Evolutionary conservation across 2,113 vertebrate genomes (phyloP), one percentile per base, ranked within the genome.

Genomic region (Malurus cyaneus): DNA sequence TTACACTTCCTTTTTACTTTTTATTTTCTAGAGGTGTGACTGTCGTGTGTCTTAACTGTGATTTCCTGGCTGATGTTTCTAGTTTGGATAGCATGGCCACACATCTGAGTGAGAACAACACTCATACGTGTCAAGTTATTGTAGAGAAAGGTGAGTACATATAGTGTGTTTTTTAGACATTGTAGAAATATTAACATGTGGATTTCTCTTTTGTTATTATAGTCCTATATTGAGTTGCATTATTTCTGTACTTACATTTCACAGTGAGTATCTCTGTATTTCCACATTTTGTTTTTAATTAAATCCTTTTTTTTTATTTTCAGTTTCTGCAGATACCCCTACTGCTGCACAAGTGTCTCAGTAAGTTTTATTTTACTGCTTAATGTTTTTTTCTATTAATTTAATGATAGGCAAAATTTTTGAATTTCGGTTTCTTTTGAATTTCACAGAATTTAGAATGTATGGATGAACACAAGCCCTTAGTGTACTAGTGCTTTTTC

Each of bases 41-140:
- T 46, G 97, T 99, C 47, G 98, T 99, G 87, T 99, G 99, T 97
- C 98, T 99, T 89, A 98, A 98, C 97, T 99, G 99, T 97, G 98
- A 99, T 93, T 99, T 99, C 95, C 96, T 99, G 61, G 94, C 98
- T 70, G 98, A 98, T 57, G 98, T 97, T 82, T 98, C 98, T 93
- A 98, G 97, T 29, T 97, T 98, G 69, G 98, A 99, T 97, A 97
- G 98, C 47, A 99, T 99, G 99, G 98, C 98, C 82, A 97, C 98
- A 65, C 99, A 99, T 97, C 97, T 99, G 94, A 98, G 97, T 86
- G 98, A 98, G 89, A 98, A 96, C 79, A 97, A 98, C 41, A 96
- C 97, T 97, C 99, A 99, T 47, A 93, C 95, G 53, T 99, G 99
- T 95, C 99, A 98, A 98, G 97, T 99, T 93, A 97, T 99, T 91